A percentile compares a stretch with the other conserved stretches of the same genome.
Evolutionary conservation across 2,888 invertebrate species (phyloP).

Genomic region (Coenonympha glycerion): DNA sequence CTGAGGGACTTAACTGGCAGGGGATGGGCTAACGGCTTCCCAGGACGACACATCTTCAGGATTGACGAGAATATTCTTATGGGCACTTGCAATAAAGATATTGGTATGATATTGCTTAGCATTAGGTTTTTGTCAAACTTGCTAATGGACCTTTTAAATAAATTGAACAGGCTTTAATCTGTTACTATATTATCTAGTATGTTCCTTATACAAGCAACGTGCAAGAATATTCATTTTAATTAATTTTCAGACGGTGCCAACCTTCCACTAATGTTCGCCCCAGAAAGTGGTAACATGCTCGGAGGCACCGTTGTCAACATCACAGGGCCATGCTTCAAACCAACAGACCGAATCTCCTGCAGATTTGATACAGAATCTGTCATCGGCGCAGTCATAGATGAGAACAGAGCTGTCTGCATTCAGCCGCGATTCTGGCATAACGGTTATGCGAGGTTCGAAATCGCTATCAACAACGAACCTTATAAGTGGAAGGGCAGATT

Average conservation of each 20-base stretch:
- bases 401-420: conserved; percentile 90
- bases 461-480: conserved; percentile 87
- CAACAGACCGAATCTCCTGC: conserved; percentile 84
- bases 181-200: too few species aligned
- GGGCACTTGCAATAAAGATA: conserved; percentile 94
- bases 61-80: conserved; percentile 95
- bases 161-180: too few species aligned
- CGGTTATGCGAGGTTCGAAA: conserved; percentile 90
- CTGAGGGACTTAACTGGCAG: conserved; percentile 87
- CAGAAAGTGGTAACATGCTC: conserved; percentile 97
- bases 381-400: conserved; percentile 83
- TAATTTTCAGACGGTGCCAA: conserved; percentile 81
- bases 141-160: too few species aligned
- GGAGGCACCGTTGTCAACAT: conserved; percentile 97
- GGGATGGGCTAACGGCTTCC: conserved; percentile 90
- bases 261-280: conserved; percentile 90
- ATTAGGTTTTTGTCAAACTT: neutral
- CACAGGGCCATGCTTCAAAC: conserved; percentile 94
- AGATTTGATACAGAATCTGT: conserved; percentile 89
- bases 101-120: conserved; percentile 71
- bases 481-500: conserved; percentile 94
- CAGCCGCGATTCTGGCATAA: conserved; percentile 91
- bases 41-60: conserved; percentile 94
- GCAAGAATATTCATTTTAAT: too few species aligned
- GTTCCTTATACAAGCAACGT: too few species aligned